These are phyloP conservation scores for Drosophila leontia DNA, from an alignment of 1,140 invertebrate species.

Conservation along the genomic window DNA sequence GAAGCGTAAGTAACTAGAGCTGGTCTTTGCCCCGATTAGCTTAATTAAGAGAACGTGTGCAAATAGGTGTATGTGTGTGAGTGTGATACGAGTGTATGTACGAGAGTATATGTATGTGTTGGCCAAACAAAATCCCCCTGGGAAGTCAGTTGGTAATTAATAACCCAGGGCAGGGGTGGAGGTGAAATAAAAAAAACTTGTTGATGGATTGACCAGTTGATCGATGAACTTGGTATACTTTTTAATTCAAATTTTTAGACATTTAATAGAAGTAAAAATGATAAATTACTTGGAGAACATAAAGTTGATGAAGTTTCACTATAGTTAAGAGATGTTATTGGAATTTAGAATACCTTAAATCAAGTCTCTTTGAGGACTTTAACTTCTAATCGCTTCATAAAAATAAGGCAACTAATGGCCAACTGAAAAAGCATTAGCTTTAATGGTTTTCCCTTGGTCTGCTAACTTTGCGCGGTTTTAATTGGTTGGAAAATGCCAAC, in stretches of 20 bases:
- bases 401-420: conserved; percentile 10
- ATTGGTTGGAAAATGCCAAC: conserved; percentile 60
- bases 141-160: conserved; percentile 23
- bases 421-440: conserved; percentile 23
- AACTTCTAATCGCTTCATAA: conserved; percentile 8
- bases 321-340: neutral
- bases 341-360: neutral
- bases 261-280: conserved; percentile 12
- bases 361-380: neutral
- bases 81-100: neutral
- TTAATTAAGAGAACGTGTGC: conserved; percentile 46
- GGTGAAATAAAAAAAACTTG: neutral
- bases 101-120: neutral
- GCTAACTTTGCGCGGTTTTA: conserved; percentile 30
- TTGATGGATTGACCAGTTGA: conserved; percentile 46
- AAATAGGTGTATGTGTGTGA: neutral
- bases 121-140: conserved; percentile 40
- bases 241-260: conserved; percentile 28
- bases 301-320: neutral
- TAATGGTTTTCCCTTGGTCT: conserved; percentile 32
- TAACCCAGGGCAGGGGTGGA: neutral
- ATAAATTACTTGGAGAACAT: conserved; percentile 23
- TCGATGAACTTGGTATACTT: conserved; percentile 30
- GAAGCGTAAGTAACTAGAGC: conserved; percentile 39
- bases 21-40: conserved; percentile 39